These are phyloP conservation scores for Odocoileus virginianus DNA, from an alignment of 2,113 vertebrate genomes.

Conservation along the genomic window DNA sequence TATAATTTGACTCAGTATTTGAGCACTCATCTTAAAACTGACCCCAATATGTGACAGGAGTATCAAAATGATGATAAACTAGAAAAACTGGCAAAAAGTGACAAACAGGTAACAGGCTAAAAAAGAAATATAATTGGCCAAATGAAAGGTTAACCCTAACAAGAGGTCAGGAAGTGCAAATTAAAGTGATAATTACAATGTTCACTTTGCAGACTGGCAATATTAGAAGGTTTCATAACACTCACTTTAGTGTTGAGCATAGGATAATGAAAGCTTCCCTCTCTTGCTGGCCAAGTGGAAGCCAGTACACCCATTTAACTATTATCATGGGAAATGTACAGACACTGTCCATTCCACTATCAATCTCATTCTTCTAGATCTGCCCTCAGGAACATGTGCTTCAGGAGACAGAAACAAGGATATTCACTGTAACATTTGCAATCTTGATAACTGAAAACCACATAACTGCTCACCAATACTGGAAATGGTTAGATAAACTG, in stretches of 20 bases:
- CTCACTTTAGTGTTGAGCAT: not conserved
- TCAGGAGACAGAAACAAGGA: not conserved
- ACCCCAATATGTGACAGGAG: not conserved
- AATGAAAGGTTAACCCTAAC: not conserved
- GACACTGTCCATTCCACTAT: not conserved
- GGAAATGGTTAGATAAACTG: not conserved
- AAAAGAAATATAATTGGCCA: not conserved
- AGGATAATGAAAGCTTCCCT: not conserved
- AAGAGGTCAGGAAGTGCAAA: not conserved
- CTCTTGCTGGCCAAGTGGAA: not conserved
- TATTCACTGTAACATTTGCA: not conserved
- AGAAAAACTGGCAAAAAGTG: not conserved
- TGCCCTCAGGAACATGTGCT: not conserved
- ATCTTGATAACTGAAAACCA: not conserved
- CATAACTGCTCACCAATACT: not conserved
- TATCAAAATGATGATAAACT: not conserved
- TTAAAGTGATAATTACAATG: not conserved
- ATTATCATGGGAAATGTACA: not conserved
- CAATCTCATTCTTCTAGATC: not conserved
- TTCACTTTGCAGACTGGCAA: not conserved
- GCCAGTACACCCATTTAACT: not conserved
- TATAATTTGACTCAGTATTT: not conserved
- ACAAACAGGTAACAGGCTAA: not conserved
- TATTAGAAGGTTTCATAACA: not conserved
- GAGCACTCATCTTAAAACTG: not conserved